These are phyloP conservation scores for Theretra japonica DNA, from an alignment of 2,888 invertebrate genomes.

Conservation along the genomic window DNA sequence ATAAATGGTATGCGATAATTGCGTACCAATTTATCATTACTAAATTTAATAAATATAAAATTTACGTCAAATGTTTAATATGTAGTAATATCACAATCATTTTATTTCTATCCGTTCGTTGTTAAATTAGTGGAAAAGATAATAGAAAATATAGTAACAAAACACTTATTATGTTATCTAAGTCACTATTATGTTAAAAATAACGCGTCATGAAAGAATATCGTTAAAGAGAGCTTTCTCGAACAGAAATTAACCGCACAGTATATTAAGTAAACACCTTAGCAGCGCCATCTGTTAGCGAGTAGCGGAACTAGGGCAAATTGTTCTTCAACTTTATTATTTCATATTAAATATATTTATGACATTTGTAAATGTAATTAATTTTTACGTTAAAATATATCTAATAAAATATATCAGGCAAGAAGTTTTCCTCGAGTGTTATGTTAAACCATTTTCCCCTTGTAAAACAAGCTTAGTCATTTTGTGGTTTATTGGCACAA, in stretches of 20 bases:
- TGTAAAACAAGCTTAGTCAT: background rate
- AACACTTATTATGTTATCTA: background rate
- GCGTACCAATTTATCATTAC: background rate
- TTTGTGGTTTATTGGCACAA: slow-evolving; percentile 20
- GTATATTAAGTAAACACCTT: slow-evolving; percentile 21
- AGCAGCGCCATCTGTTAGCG: slow-evolving; percentile 65
- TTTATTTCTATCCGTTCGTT: no score
- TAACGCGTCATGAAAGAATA: background rate
- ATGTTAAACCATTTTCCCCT: background rate
- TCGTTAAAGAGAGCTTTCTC: slow-evolving; percentile 2
- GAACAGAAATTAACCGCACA: background rate
- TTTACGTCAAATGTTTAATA: no score
- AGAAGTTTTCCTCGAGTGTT: background rate
- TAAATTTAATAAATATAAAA: background rate
- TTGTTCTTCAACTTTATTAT: background rate
- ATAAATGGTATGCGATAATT: background rate
- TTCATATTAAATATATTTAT: no score
- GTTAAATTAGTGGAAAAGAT: no score
- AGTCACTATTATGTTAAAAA: background rate
- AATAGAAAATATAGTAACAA: background rate
- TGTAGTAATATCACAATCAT: no score
- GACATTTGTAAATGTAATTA: background rate
- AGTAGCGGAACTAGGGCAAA: slow-evolving; percentile 56
- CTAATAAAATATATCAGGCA: no score
- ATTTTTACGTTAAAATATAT: background rate